Evolutionary conservation across 92 coral and sea anemone species (phyloP).

Genomic region (Phenganax stokvisi): DNA sequence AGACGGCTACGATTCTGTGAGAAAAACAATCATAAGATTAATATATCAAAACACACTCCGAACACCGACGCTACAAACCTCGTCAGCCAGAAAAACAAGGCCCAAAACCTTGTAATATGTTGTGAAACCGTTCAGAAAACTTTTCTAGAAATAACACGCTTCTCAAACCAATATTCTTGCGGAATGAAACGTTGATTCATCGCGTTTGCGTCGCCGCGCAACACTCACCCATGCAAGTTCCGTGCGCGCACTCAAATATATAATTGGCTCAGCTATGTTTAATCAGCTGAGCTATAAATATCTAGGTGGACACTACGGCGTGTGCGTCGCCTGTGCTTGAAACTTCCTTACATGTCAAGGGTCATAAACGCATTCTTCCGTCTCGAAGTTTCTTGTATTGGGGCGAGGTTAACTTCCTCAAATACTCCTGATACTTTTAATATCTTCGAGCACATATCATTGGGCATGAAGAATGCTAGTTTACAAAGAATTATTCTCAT

Average conservation of each 20-base stretch:
- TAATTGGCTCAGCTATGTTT: constrained; percentile 9
- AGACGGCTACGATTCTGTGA: constrained; percentile 93
- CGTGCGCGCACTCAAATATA: constrained; percentile 6
- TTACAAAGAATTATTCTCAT: background rate
- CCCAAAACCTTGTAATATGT: no score
- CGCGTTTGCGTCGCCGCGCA: no score
- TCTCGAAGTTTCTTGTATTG: constrained; percentile 19
- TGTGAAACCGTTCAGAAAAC: no score
- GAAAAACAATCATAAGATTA: constrained; percentile 9
- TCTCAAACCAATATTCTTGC: no score
- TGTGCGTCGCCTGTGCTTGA: background rate
- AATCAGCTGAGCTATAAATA: constrained; percentile 11
- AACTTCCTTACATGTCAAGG: constrained; percentile 34
- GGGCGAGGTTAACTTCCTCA: constrained; percentile 34
- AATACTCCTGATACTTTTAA: constrained; percentile 23
- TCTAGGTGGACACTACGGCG: constrained; percentile 4
- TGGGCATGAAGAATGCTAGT: no score
- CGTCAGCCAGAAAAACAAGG: no score
- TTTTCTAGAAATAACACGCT: no score
- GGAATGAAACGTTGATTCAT: no score
- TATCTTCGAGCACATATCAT: background rate
- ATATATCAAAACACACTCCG: no score
- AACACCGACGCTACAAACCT: no score
- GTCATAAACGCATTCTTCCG: background rate
- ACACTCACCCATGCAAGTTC: background rate